Conservation (phyloP, 2,888 invertebrate genomes). For the Cerceris ruficornis region DNA sequence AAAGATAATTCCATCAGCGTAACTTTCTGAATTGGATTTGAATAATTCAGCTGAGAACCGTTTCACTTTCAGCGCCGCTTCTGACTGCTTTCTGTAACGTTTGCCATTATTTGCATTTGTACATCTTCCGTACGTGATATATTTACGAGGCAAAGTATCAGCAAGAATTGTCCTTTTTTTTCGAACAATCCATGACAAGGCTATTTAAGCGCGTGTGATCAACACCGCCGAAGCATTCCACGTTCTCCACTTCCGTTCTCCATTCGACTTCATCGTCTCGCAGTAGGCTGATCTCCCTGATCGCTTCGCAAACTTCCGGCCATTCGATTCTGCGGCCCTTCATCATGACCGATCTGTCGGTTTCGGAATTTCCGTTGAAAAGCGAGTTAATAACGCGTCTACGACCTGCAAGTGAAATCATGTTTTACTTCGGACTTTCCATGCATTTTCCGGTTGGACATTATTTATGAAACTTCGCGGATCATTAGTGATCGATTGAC, state of each 20-base stretch:
- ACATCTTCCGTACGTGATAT: no score
- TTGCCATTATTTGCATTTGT: no score
- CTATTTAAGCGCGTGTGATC: constrained; percentile 9
- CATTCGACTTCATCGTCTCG: constrained; percentile 46
- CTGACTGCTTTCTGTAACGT: no score
- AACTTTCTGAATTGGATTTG: no score
- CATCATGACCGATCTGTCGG: background rate
- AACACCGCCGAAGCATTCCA: constrained; percentile 15
- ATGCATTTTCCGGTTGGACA: background rate
- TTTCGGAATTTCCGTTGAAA: constrained; percentile 27
- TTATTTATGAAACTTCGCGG: no score
- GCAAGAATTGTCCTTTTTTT: no score
- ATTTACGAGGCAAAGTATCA: no score
- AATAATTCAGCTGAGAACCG: no score
- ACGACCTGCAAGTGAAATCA: background rate
- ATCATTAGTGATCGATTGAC: no score
- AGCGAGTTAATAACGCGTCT: constrained; percentile 1
- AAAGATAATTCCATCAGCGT: no score
- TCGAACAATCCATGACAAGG: no score
- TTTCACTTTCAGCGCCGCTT: no score
- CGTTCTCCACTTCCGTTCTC: constrained; percentile 51
- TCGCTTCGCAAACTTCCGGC: constrained; percentile 42
- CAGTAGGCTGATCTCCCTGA: constrained; percentile 19
- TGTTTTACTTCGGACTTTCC: background rate
- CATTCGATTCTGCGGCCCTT: constrained; percentile 36